Base-by-base conservation (phyloP, 53 echinoderm and acorn worm genomes). In the Paelopatides confundens region DNA sequence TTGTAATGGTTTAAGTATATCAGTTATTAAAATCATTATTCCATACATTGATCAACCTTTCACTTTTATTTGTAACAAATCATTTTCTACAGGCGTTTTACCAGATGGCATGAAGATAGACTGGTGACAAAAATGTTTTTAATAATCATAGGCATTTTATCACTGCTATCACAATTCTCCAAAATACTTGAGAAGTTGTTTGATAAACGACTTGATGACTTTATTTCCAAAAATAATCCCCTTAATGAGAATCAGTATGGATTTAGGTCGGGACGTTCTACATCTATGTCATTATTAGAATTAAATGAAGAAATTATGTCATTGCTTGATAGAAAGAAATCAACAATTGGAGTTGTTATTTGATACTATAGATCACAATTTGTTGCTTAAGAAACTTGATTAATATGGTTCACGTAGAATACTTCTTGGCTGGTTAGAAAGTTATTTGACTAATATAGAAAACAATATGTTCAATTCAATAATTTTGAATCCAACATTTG, bases 101-200 rank as follows among this genome's bases (percentile, higher is more conserved):
- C 54, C 54, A 4, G 54, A 53, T n/a, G n/a, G 54, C 54, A 53
- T 53, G 54, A 53, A 53, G 0, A 18, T 53, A 18, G 2, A 12
- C 54, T 17, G 54, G 10, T 53, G 1, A 53, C 0, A 53, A 53
- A 17, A n/a, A 53, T 18, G 17, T 53, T 17, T 53, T 17, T 53
- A 3, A 12, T 17, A 52, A 52, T 52, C 12, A 52, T 15, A 52
- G 52, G 52, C 66, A n/a, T 30, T 0, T 28, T 66, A 3, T 66
- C 66, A 18, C 8, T 66, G 2, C 2, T 66, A 31, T 5, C 66
- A 66, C 66, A 66, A 66, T 66, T 66, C n/a, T 66, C 66, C 7
- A 66, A 66, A 29, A 13, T 66, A 66, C 66, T 66, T 66, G 66
- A 66, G n/a, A 66, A 33, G 31, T 30, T 66, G 66, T 66, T 66